Percentiles rank a stretch among this genome's conserved stretches.
phyloP scores from a whole-genome alignment of 1,140 invertebrate genomes.

The Pseudomyrmex sp. region DNA sequence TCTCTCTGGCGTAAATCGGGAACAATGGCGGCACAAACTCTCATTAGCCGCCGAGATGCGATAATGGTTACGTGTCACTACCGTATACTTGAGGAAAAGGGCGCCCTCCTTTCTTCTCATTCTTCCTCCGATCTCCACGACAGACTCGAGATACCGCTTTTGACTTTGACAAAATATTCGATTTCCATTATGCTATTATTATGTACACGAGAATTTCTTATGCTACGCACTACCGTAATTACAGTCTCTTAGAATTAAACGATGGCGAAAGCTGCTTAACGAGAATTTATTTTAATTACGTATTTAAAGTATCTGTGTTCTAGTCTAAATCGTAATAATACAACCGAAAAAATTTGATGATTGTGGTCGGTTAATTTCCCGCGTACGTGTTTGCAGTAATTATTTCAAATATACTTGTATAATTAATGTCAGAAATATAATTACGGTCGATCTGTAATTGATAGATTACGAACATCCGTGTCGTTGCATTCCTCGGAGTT shows the following conservation, averaged over 20 bases:
- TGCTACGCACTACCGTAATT: not conserved
- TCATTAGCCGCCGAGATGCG: constrained; percentile 59
- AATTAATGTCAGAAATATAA: not conserved
- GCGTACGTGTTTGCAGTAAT: not conserved
- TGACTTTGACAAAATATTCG: constrained; percentile 35
- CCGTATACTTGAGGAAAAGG: constrained; percentile 52
- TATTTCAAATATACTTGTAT: not conserved
- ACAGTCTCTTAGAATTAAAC: not conserved
- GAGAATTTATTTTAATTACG: constrained; percentile 6
- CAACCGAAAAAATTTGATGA: too few species aligned
- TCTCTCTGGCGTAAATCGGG: constrained; percentile 35
- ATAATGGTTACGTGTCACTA: constrained; percentile 61
- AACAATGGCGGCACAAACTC: constrained; percentile 57
- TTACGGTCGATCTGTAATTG: not conserved
- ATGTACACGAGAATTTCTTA: not conserved
- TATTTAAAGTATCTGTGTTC: too few species aligned
- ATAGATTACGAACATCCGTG: not conserved
- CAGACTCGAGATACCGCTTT: constrained; percentile 42
- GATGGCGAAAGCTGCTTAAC: not conserved
- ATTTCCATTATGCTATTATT: not conserved
- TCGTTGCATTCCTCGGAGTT: constrained; percentile 1
- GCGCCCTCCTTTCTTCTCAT: constrained; percentile 55
- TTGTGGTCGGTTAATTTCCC: not conserved
- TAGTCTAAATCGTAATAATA: too few species aligned
- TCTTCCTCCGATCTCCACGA: constrained; percentile 40